Conservation (phyloP, 2,797 vertebrate species). For the Cottoperca gobio region DNA sequence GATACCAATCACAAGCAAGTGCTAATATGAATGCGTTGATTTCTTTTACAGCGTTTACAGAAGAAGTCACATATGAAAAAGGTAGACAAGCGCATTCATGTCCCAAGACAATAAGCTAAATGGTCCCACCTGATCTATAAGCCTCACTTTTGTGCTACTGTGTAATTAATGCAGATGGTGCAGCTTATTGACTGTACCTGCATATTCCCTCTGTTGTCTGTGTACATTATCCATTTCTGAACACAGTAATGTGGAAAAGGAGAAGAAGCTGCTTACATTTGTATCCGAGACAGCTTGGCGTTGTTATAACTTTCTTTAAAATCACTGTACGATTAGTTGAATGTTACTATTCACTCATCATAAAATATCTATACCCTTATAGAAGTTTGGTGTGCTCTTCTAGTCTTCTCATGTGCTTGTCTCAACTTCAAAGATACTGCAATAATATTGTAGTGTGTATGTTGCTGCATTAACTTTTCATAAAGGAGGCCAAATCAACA, state of each 20-base stretch:
- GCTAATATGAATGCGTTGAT: neutral
- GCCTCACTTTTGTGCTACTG: conserved; percentile 6
- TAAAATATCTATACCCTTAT: neutral
- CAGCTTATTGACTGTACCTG: neutral
- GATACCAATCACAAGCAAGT: neutral
- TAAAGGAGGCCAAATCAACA: neutral
- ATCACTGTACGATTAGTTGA: neutral
- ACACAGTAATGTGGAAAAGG: neutral
- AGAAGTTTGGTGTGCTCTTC: neutral
- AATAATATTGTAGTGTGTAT: neutral
- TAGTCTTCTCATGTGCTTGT: neutral
- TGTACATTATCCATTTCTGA: neutral
- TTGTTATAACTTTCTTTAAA: neutral
- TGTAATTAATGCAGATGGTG: conserved; percentile 3
- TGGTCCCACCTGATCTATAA: neutral
- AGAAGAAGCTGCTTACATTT: neutral
- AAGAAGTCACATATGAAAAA: conserved; percentile 5
- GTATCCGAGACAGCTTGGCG: neutral
- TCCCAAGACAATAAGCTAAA: neutral
- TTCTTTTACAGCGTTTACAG: neutral
- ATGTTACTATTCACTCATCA: neutral
- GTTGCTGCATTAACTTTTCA: conserved; percentile 1
- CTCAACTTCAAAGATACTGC: neutral
- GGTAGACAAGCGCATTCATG: neutral
- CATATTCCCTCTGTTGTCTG: neutral